Conservation (phyloP, 2,113 vertebrate species). For the Thalassoma bifasciatum region DNA sequence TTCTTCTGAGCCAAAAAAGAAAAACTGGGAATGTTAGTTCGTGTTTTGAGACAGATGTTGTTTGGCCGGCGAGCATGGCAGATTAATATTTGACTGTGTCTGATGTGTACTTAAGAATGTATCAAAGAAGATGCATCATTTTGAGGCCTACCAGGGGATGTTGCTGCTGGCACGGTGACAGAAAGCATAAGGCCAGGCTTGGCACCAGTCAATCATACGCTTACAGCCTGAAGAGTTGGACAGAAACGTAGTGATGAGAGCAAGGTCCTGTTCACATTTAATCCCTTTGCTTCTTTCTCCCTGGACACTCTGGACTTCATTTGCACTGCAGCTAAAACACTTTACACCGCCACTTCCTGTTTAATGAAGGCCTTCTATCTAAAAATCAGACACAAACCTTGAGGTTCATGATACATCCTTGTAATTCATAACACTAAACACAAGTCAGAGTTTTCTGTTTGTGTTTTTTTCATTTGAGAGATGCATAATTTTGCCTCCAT, state of each 20-base stretch:
- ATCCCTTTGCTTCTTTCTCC: conserved; percentile 71
- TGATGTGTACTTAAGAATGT: conserved; percentile 81
- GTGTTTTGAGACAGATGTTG: conserved; percentile 77
- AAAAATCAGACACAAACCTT: neutral
- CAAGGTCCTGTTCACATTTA: conserved; percentile 64
- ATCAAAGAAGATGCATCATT: conserved; percentile 77
- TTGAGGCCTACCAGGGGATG: conserved; percentile 64
- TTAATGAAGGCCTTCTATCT: neutral
- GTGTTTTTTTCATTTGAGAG: neutral
- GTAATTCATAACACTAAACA: neutral
- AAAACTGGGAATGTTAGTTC: conserved; percentile 66
- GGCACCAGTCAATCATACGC: conserved; percentile 60
- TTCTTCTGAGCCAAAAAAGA: conserved; percentile 53
- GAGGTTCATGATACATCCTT: neutral
- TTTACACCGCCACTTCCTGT: conserved; percentile 7
- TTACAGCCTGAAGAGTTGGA: conserved; percentile 53
- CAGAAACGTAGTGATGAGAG: conserved; percentile 58
- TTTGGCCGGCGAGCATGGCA: conserved; percentile 67
- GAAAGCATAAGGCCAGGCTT: conserved; percentile 68
- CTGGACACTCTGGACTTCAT: conserved; percentile 40
- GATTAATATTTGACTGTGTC: conserved; percentile 79
- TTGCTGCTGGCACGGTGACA: conserved; percentile 62
- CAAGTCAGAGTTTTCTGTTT: neutral
- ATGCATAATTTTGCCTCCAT: neutral
- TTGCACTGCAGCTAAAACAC: conserved; percentile 26